phyloP scores from a whole-genome alignment of 2,113 vertebrate genomes.

The Nanorana parkeri region DNA sequence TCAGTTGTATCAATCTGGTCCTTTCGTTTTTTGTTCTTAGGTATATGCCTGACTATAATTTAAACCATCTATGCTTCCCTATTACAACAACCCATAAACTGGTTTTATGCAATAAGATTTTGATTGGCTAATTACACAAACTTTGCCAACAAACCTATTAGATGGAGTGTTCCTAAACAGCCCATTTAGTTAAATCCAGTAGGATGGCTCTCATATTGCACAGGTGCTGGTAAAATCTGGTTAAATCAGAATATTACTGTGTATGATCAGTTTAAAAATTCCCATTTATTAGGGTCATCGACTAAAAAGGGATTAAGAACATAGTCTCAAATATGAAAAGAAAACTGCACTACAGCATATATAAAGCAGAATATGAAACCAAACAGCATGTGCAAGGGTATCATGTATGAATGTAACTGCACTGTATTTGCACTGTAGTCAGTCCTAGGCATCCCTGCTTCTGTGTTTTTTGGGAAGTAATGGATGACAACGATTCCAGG shows the following conservation, averaged over 20 bases:
- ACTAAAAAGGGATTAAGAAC: too few species aligned
- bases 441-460: slow-evolving; percentile 34
- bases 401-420: slow-evolving; percentile 30
- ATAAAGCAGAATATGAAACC: neutral
- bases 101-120: too few species aligned
- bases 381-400: neutral
- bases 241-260: too few species aligned
- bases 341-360: neutral
- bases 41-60: slow-evolving; percentile 23
- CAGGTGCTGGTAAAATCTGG: too few species aligned
- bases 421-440: neutral
- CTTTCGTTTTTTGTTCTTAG: neutral
- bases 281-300: too few species aligned
- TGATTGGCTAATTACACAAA: too few species aligned
- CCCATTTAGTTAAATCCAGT: too few species aligned
- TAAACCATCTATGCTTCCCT: neutral
- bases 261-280: too few species aligned
- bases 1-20: slow-evolving; percentile 22
- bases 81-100: neutral
- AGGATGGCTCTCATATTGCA: too few species aligned
- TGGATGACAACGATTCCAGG: slow-evolving; percentile 16
- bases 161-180: too few species aligned
- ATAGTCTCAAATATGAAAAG: neutral
- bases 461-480: slow-evolving; percentile 15
- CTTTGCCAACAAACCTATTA: too few species aligned